A percentile compares a stretch with the other conserved stretches of the same genome.
These are phyloP conservation scores for Cinclus cinclus DNA, from an alignment of 2,113 vertebrate genomes.

Conservation along the genomic window DNA sequence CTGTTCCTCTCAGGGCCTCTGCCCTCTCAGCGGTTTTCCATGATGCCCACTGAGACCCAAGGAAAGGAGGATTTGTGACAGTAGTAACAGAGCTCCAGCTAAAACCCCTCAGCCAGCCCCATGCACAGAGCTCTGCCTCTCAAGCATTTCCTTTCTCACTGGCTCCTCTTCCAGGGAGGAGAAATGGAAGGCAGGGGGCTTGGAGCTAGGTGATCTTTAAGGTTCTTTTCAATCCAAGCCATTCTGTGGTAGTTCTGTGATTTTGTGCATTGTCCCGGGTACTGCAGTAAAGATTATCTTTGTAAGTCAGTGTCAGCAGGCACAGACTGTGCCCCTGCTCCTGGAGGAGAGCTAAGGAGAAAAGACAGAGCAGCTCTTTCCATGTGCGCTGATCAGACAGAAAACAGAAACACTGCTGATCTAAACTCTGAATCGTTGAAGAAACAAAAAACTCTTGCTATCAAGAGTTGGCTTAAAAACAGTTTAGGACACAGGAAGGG, in stretches of 20 bases:
- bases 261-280: not conserved
- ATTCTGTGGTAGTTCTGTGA: not conserved
- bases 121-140: not conserved
- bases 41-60: not conserved
- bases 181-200: not conserved
- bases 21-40: not conserved
- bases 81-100: not conserved
- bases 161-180: not conserved
- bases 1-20: not conserved
- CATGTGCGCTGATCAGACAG: not conserved
- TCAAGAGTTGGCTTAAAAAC: not conserved
- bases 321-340: not conserved
- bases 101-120: not conserved
- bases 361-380: not conserved
- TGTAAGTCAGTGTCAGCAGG: not conserved
- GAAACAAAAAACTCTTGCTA: not conserved
- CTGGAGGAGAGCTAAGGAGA: not conserved
- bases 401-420: not conserved
- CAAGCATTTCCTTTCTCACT: not conserved
- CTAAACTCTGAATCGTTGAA: too few relatives aligned
- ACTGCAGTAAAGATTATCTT: not conserved
- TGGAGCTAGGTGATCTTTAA: not conserved
- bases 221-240: not conserved
- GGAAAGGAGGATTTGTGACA: accelerated
- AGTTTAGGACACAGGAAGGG: not conserved